These are phyloP conservation scores for Periophthalmus modestus DNA, from an alignment of 2,113 vertebrate species.

Conservation along the genomic window DNA sequence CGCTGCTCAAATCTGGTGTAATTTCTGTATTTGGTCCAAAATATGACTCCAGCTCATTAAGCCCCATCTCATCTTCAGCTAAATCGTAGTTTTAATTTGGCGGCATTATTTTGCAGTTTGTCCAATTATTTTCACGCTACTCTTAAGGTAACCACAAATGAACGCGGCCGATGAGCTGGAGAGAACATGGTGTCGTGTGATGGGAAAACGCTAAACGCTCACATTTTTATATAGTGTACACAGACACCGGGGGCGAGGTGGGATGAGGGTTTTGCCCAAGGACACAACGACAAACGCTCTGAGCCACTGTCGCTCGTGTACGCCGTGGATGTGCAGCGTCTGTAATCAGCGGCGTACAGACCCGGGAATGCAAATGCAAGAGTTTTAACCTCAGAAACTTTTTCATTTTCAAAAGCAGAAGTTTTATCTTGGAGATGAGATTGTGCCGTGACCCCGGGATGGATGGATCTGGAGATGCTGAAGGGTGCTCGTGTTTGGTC, in stretches of 20 bases:
- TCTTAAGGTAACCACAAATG: constrained; percentile 74
- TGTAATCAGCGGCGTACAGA: constrained; percentile 53
- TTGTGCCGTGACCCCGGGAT: constrained; percentile 55
- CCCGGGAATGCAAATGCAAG: constrained; percentile 13
- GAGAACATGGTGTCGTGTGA: constrained; percentile 55
- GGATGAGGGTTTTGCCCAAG: too few species aligned
- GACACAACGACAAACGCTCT: too few species aligned
- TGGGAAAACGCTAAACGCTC: constrained; percentile 11
- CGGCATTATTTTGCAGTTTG: constrained; percentile 60
- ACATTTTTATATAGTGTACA: too few species aligned
- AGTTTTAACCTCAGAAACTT: constrained; percentile 35
- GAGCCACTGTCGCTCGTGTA: too few species aligned
- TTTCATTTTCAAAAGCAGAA: constrained; percentile 10
- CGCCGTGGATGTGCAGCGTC: constrained; percentile 45
- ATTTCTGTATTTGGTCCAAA: constrained; percentile 52
- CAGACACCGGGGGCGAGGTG: too few species aligned
- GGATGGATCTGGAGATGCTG: constrained; percentile 66
- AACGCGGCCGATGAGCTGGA: constrained; percentile 71
- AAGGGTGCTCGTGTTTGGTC: constrained; percentile 59
- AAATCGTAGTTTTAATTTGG: constrained; percentile 66
- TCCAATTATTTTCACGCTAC: constrained; percentile 71
- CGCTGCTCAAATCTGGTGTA: constrained; percentile 35
- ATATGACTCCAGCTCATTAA: constrained; percentile 72
- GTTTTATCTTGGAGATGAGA: constrained; percentile 35
- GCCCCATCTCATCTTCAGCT: constrained; percentile 60